Conservation (phyloP, 2,113 vertebrate genomes). For the Furnarius figulus region DNA sequence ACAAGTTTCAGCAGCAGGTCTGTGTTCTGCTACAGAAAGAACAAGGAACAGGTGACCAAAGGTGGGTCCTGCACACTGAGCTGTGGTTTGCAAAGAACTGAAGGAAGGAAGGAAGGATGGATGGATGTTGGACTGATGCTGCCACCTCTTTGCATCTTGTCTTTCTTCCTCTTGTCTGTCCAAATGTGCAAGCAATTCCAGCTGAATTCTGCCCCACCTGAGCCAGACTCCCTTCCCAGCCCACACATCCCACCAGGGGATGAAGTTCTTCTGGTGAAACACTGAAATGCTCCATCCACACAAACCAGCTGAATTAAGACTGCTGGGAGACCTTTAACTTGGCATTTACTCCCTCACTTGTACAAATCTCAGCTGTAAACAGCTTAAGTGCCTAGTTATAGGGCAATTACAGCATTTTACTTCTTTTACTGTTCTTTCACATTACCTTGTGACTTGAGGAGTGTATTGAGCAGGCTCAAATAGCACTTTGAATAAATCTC, state of each 20-base stretch:
- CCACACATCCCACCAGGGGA: not conserved
- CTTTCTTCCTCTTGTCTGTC: not conserved
- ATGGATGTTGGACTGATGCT: not conserved
- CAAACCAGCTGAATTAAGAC: not conserved
- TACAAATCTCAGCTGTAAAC: conserved; percentile 9
- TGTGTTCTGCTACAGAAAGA: not conserved
- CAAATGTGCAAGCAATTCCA: not conserved
- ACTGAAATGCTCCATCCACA: not conserved
- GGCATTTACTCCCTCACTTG: not conserved
- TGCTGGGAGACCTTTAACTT: not conserved
- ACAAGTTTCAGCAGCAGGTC: not conserved
- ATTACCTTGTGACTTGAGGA: conserved; percentile 9
- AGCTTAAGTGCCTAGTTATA: not conserved
- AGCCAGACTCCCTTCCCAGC: not conserved
- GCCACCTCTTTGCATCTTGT: not conserved
- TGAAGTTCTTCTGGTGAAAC: not conserved
- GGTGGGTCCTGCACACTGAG: fast-evolving
- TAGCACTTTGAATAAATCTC: not conserved
- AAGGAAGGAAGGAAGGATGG: not conserved
- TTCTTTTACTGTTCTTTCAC: conserved; percentile 6
- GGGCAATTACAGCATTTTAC: conserved; percentile 23
- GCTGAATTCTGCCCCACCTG: not conserved
- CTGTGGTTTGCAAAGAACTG: not conserved
- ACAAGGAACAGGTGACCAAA: not conserved
- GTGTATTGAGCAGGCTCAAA: not conserved